Evolutionary conservation across 2,888 invertebrate genomes (phyloP), one percentile per base, ranked within the genome.

Genomic region (Drymonia ruficornis): DNA sequence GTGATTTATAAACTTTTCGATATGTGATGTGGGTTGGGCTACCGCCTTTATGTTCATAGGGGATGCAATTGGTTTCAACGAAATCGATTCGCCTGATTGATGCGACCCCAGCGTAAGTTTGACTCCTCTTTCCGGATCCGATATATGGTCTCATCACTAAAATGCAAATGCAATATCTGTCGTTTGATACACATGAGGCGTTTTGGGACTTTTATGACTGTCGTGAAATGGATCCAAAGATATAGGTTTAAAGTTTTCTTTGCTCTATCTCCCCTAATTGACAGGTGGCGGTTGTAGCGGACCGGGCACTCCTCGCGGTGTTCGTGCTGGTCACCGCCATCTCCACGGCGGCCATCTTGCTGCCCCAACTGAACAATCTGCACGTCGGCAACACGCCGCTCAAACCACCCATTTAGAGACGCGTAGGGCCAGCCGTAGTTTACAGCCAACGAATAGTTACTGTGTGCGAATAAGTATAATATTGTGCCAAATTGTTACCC

Each of bases 221-320:
- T 23, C 23, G 23, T 2, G 7, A 23, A 23, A 23, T 23, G 23
- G 4, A 23, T 23, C 23, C 7, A 6, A 1, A 0, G 7, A 2
- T 23, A 6, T 23, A 1, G 1, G 7, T 23, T 23, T 23, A 23
- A 23, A 7, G 16, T 40, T 40, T n/a, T 2, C 12, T 7, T 15
- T 13, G 2, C 16, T 6, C 15, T 9, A 40, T 16, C 16, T 40
- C n/a, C 15, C 19, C 52, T 63, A 42, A 45, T 57, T 60, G 57
- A 2, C 80, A 91, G 90, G 94, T 96, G 58, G 97, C 98, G 1
- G 94, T 97, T 51, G 97, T 98, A 13, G 95, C 97, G 57, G 98
- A 98, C 83, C 94, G 96, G 40, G 94, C 96, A 4, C 92, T 97
- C 0, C 93, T 97, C 15, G 95, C 95, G 56, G 94, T 96, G 19